Evolutionary conservation across 2,113 vertebrate species (phyloP).

Genomic region (Lycocorax pyrrhopterus): DNA sequence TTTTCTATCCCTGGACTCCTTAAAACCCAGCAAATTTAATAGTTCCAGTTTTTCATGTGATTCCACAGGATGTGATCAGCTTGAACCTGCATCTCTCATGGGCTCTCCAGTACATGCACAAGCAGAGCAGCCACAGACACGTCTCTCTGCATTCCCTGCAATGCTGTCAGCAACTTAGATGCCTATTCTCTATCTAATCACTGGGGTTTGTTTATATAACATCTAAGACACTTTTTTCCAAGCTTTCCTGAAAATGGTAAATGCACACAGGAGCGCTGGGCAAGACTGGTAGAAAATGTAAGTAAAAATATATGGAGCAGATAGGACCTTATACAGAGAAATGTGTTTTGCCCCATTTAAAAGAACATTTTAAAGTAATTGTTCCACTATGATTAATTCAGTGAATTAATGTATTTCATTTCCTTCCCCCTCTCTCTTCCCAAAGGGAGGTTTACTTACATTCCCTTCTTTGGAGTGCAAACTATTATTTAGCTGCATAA

Average conservation of each 20-base stretch:
- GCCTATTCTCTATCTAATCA: not conserved
- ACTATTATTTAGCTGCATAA: not conserved
- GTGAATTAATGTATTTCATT: not conserved
- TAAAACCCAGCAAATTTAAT: not conserved
- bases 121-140: not conserved
- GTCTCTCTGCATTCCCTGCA: not conserved
- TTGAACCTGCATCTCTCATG: not conserved
- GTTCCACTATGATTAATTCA: not conserved
- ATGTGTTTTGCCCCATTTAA: not conserved
- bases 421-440: not conserved
- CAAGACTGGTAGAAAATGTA: not conserved
- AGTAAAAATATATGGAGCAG: not conserved
- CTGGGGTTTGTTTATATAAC: not conserved
- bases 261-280: not conserved
- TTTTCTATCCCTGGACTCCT: not conserved
- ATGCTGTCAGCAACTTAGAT: not conserved
- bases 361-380: not conserved
- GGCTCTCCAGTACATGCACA: not conserved
- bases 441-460: not conserved
- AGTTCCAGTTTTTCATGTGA: not conserved
- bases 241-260: not conserved
- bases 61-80: not conserved
- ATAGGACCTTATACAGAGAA: not conserved
- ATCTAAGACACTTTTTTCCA: not conserved
- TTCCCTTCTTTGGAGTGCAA: not conserved